Percentiles rank a stretch among this genome's conserved stretches.
Conservation (phyloP, 2,113 vertebrate genomes). For the Alligator mississippiensis region DNA sequence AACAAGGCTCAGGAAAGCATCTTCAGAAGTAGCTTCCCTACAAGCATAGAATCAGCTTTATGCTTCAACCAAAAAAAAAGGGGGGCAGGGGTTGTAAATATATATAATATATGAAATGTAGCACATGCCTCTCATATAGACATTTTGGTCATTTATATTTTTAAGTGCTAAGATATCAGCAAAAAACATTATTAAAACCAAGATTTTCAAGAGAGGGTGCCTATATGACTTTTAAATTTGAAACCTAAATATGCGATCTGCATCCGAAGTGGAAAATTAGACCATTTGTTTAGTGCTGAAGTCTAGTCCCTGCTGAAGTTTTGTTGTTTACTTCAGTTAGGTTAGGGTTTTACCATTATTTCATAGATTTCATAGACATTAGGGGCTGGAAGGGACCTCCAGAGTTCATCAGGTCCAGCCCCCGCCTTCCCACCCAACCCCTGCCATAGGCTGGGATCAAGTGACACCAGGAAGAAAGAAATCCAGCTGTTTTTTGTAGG, state of each 20-base stretch:
- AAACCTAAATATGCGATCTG: not conserved
- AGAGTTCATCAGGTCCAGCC: too few relatives aligned
- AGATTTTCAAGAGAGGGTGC: not conserved
- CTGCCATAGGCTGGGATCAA: too few relatives aligned
- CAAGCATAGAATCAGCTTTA: not conserved
- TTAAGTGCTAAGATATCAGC: not conserved
- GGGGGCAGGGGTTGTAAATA: not conserved
- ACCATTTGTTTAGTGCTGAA: not conserved
- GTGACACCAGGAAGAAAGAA: too few relatives aligned
- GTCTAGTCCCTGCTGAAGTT: not conserved
- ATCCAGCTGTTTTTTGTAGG: too few relatives aligned
- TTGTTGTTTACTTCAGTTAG: not conserved
- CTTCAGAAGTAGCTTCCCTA: not conserved
- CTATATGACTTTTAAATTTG: not conserved
- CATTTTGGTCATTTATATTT: not conserved
- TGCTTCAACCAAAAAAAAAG: accelerated
- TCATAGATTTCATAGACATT: not conserved
- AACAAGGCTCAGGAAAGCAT: not conserved
- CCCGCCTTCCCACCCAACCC: too few relatives aligned
- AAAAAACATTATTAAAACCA: not conserved
- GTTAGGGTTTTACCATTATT: not conserved
- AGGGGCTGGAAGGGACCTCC: not conserved
- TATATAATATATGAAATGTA: not conserved
- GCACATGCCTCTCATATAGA: not conserved
- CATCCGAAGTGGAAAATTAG: not conserved